Percentiles rank a stretch among this genome's conserved stretches.
Evolutionary conservation across 1,140 invertebrate species (phyloP).

Genomic region (Solenopsis fugax): DNA sequence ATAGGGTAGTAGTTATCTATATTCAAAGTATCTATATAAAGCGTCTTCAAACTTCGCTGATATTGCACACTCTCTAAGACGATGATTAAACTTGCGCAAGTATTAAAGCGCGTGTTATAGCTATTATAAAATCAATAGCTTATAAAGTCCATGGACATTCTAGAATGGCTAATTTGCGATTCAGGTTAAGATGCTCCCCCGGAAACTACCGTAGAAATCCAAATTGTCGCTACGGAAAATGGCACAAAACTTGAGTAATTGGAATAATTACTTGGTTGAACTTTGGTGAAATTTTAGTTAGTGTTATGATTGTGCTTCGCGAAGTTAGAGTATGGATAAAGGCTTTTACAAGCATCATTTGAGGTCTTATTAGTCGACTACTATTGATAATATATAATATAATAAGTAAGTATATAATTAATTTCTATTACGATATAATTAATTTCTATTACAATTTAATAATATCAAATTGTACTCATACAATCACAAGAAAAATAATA

Average conservation of each 20-base stretch:
- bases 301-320: slow-evolving; percentile 29
- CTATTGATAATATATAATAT: not conserved
- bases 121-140: slow-evolving; percentile 50
- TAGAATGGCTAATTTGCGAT: slow-evolving; percentile 37
- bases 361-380: not conserved
- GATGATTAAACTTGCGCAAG: slow-evolving; percentile 28
- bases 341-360: not conserved
- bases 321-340: not conserved
- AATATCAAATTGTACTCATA: not conserved
- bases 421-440: not conserved
- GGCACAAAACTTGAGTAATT: slow-evolving; percentile 47
- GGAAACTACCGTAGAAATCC: slow-evolving; percentile 47
- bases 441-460: slow-evolving; percentile 19
- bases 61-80: slow-evolving; percentile 9
- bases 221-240: slow-evolving; percentile 49
- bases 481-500: not conserved
- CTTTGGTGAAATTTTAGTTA: slow-evolving; percentile 38
- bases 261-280: slow-evolving; percentile 51
- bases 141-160: slow-evolving; percentile 15
- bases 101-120: slow-evolving; percentile 36
- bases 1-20: slow-evolving; percentile 35
- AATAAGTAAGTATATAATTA: not conserved
- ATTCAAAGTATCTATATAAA: slow-evolving; percentile 13
- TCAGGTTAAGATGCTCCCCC: slow-evolving; percentile 15
- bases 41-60: slow-evolving; percentile 41